phyloP scores from a whole-genome alignment of 2,888 invertebrate genomes.

The Lycocerus yunnanus region DNA sequence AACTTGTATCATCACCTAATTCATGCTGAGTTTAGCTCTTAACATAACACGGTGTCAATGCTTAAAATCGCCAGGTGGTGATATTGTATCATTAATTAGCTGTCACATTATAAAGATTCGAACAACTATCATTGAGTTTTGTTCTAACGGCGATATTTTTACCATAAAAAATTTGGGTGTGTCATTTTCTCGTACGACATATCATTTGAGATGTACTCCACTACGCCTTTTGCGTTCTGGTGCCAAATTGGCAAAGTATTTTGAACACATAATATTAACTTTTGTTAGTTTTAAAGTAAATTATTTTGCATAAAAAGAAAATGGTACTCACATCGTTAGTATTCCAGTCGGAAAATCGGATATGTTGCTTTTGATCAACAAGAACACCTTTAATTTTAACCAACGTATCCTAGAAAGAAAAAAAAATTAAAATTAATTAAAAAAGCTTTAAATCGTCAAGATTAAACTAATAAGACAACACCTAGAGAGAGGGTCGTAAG shows the following conservation, averaged over 20 bases:
- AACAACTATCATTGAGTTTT: background rate
- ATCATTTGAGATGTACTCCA: background rate
- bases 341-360: slow-evolving; percentile 93
- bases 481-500: slow-evolving; percentile 37
- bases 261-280: too few relatives aligned
- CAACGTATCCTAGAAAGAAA: slow-evolving; percentile 79
- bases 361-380: slow-evolving; percentile 88
- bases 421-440: background rate
- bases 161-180: background rate
- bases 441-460: background rate
- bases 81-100: slow-evolving; percentile 36
- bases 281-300: too few relatives aligned
- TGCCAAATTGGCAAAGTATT: too few relatives aligned
- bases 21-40: slow-evolving; percentile 16
- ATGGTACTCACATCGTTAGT: slow-evolving; percentile 80
- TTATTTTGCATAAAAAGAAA: background rate
- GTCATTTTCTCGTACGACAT: background rate
- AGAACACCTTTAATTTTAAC: slow-evolving; percentile 82
- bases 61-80: slow-evolving; percentile 36
- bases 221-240: background rate
- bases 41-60: slow-evolving; percentile 22
- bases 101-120: slow-evolving; percentile 9
- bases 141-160: background rate
- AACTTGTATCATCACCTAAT: slow-evolving; percentile 13
- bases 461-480: slow-evolving; percentile 44